Base-by-base conservation (phyloP, 2,888 invertebrate genomes). In the Falcaria lacertinaria region DNA sequence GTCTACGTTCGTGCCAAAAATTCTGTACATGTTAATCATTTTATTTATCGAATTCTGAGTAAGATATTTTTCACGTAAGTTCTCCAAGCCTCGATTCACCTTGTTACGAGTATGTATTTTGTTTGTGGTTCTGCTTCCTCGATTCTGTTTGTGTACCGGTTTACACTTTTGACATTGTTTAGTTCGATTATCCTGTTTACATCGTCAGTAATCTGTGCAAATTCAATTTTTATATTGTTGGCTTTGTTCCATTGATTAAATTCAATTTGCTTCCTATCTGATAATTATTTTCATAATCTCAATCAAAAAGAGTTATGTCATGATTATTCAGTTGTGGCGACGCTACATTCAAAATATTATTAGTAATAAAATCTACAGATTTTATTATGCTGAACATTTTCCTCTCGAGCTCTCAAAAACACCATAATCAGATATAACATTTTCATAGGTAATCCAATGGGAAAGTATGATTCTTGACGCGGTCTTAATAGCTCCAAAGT, bases 51-150 rank as follows among this genome's bases (percentile, higher is more conserved):
- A 49, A 33, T 46, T 44, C 19, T 47, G 43, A 43, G 49, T 7
- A 13, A 15, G n/a, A n/a, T n/a, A n/a, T 17, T 3, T 33, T 25
- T 36, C 33, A 41, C 44, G 22, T 33, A 17, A 11, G 17, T 28
- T 25, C 33, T 36, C 39, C 33, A 40, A 28, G 16, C 34, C 40
- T 37, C 47, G 47, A 43, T 60, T 58, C 57, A 60, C 66, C 60
- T 69, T 78, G 72, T 74, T 78, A 65, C 70, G 57, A 51, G n/a
- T n/a, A n/a, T n/a, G n/a, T 72, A 64, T 68, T 72, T 77, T 80
- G 75, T 80, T 77, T 77, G 66, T 47, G 42, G 48, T 66, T 59
- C 52, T 53, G 62, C 71, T 80, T 80, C 78, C 79, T 79, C 55
- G 45, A 60, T 56, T 54, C 51, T 57, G 59, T 65, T 66, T 64